phyloP scores from a whole-genome alignment of 2,797 vertebrate species.

The Caiman crocodilus region DNA sequence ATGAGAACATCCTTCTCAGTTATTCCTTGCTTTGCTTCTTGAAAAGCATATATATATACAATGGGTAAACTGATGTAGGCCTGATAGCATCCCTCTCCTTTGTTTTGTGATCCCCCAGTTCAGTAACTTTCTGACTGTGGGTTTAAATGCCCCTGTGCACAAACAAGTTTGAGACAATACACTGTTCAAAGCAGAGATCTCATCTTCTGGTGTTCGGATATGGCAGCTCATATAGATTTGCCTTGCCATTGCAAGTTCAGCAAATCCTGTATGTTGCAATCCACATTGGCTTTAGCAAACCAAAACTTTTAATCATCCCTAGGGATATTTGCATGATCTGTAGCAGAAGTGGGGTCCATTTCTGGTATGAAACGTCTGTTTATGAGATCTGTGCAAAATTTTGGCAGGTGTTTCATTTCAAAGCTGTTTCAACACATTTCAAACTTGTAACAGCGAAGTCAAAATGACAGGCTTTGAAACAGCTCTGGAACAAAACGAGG shows the following conservation, averaged over 20 bases:
- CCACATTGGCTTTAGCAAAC: not conserved
- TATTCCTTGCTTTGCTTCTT: not conserved
- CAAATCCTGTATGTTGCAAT: not conserved
- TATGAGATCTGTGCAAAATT: not conserved
- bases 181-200: not conserved
- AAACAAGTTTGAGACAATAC: not conserved
- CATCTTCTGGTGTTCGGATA: not conserved
- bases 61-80: too few species aligned
- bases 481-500: too few species aligned
- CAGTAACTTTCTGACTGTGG: not conserved
- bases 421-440: too few species aligned
- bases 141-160: not conserved
- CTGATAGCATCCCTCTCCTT: too few species aligned
- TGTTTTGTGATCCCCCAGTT: too few species aligned
- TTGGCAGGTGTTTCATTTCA: too few species aligned
- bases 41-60: not conserved
- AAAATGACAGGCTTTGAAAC: too few species aligned
- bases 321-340: not conserved
- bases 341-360: not conserved
- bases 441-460: too few species aligned
- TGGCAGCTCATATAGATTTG: not conserved
- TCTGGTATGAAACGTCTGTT: not conserved
- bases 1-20: too few species aligned
- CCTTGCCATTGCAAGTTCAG: not conserved
- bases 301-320: not conserved